These are phyloP conservation scores for Anas flavirostris DNA, from an alignment of 2,797 vertebrate genomes.

Conservation along the genomic window DNA sequence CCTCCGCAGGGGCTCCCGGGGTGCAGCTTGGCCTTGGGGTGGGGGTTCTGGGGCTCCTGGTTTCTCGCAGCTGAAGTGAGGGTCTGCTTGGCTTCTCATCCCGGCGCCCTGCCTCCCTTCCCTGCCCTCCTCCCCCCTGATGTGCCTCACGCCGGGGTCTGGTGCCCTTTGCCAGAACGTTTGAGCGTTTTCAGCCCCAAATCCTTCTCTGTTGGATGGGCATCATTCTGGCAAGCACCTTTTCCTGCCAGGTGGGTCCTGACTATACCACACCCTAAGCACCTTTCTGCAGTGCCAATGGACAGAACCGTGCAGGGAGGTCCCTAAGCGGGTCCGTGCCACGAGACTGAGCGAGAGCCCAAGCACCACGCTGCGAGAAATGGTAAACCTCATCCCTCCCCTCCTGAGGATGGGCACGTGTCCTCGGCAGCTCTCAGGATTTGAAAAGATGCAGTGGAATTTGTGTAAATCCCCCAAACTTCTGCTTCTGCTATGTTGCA, in stretches of 20 bases:
- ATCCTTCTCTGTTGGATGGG: constrained; percentile 28
- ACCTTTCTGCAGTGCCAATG: constrained; percentile 48
- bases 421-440: not conserved
- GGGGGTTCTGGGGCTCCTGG: constrained; percentile 27
- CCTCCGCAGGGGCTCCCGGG: constrained; percentile 22
- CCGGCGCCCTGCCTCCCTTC: not conserved
- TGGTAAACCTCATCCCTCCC: not conserved
- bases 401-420: not conserved
- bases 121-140: not conserved
- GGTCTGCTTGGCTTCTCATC: constrained; percentile 64
- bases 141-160: not conserved
- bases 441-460: not conserved
- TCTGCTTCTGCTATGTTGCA: not conserved
- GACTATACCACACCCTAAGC: constrained; percentile 63
- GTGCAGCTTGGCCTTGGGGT: not conserved
- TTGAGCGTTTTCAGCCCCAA: constrained; percentile 6
- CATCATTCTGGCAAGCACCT: constrained; percentile 34
- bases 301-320: not conserved
- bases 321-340: not conserved
- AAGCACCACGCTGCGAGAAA: not conserved
- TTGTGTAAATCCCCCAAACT: not conserved
- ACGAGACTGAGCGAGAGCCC: not conserved
- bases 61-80: constrained; percentile 32
- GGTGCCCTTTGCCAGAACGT: constrained; percentile 56
- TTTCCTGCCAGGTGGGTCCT: not conserved